Percentiles rank a stretch among this genome's conserved stretches.
These are phyloP conservation scores for Botia kubotai DNA, from an alignment of 2,797 vertebrate genomes.

Conservation along the genomic window DNA sequence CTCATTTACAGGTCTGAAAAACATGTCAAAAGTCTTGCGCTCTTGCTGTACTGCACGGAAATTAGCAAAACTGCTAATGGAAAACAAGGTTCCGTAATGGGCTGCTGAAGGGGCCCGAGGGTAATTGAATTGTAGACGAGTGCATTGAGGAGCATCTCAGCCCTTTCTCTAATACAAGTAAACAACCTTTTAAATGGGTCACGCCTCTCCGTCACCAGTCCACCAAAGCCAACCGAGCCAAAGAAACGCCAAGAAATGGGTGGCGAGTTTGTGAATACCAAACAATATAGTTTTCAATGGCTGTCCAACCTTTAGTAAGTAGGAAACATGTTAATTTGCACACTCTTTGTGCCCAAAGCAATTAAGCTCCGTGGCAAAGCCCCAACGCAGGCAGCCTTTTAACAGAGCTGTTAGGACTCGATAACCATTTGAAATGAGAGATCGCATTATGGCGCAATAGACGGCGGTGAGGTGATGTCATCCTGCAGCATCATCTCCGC, in stretches of 20 bases:
- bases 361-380: slow-evolving; percentile 44
- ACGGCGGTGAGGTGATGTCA: background rate
- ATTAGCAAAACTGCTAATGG: slow-evolving; percentile 64
- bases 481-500: background rate
- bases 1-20: slow-evolving; percentile 3
- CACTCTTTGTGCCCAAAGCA: slow-evolving; percentile 58
- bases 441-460: background rate
- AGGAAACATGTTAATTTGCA: slow-evolving; percentile 81
- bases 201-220: slow-evolving; percentile 78
- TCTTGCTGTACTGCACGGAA: slow-evolving; percentile 49
- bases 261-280: slow-evolving; percentile 78
- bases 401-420: background rate
- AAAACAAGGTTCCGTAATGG: slow-evolving; percentile 59
- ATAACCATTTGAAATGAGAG: background rate
- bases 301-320: slow-evolving; percentile 78
- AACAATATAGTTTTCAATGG: slow-evolving; percentile 79
- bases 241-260: slow-evolving; percentile 75
- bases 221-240: slow-evolving; percentile 74
- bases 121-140: slow-evolving; percentile 89
- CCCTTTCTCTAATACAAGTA: slow-evolving; percentile 83
- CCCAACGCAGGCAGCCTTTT: slow-evolving; percentile 48
- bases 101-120: slow-evolving; percentile 75
- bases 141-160: slow-evolving; percentile 83
- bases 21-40: slow-evolving; percentile 16
- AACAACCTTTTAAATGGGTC: slow-evolving; percentile 87